A percentile compares a stretch with the other conserved stretches of the same genome.
phyloP scores from a whole-genome alignment of 37 sponge, comb jelly and placozoan species.

The Dysidea cf. avara region DNA sequence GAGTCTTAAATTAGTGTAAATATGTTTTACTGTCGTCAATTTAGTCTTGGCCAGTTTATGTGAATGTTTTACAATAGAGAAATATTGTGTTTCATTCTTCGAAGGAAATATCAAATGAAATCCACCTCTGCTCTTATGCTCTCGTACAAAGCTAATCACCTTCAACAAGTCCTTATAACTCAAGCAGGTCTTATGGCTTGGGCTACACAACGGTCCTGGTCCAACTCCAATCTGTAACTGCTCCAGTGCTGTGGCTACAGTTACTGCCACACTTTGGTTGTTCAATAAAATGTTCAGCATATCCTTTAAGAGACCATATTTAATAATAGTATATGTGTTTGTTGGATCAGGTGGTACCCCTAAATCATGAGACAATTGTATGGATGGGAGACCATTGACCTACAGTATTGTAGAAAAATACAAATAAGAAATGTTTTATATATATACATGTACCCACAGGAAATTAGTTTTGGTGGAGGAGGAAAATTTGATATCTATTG shows the following conservation, averaged over 20 bases:
- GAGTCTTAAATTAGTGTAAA: no score
- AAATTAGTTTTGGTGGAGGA: not conserved
- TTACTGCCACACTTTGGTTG: conserved; percentile 11
- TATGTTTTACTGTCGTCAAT: not conserved
- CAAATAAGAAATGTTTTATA: not conserved
- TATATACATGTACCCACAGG: not conserved
- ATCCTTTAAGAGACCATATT: conserved; percentile 73
- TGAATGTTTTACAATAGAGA: conserved; percentile 40
- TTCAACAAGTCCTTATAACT: conserved; percentile 49
- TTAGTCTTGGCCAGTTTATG: conserved; percentile 21
- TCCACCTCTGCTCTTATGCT: conserved; percentile 56
- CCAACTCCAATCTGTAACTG: conserved; percentile 54
- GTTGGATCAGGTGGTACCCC: conserved; percentile 72
- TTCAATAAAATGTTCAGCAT: conserved; percentile 67
- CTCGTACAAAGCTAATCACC: conserved; percentile 49
- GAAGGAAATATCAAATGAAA: conserved; percentile 68
- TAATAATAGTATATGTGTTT: conserved; percentile 75
- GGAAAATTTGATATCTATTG: no score
- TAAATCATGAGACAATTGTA: conserved; percentile 86
- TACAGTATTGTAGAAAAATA: no score
- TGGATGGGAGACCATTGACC: conserved; percentile 90
- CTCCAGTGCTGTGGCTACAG: conserved; percentile 18
- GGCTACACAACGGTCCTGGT: conserved; percentile 56
- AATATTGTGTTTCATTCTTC: conserved; percentile 42
- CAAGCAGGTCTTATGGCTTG: conserved; percentile 43